Evolutionary conservation across 2,113 vertebrate species (phyloP).

Genomic region (Candoia aspera): DNA sequence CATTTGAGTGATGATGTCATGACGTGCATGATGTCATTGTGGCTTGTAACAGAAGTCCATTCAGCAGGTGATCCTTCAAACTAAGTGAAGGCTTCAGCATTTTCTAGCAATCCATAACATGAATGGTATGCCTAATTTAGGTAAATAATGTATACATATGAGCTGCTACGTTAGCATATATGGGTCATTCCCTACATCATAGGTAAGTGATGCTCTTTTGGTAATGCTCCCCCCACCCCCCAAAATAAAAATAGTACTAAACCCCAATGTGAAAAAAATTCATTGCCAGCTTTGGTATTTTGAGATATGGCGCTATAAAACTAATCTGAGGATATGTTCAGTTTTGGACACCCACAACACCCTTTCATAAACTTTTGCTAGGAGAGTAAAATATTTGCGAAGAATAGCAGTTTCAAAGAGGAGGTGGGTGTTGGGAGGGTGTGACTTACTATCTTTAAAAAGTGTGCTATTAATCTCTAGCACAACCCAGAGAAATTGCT

Average conservation of each 20-base stretch:
- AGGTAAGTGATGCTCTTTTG: not conserved
- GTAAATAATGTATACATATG: not conserved
- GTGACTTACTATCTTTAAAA: not conserved
- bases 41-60: too few relatives aligned
- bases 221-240: conserved; percentile 1
- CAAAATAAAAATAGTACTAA: not conserved
- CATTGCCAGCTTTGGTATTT: conserved; percentile 17
- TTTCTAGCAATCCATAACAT: too few relatives aligned
- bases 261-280: not conserved
- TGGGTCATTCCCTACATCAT: not conserved
- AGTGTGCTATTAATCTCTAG: not conserved
- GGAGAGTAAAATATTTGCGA: not conserved
- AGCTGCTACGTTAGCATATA: not conserved
- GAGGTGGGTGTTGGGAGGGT: not conserved
- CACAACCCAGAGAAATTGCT: not conserved
- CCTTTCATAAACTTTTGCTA: not conserved
- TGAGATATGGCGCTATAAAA: rapidly evolving
- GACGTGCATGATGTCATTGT: too few relatives aligned
- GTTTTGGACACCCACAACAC: rapidly evolving
- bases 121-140: not conserved
- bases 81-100: too few relatives aligned
- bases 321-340: not conserved
- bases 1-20: too few relatives aligned
- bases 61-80: too few relatives aligned
- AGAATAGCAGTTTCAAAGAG: not conserved